Conservation (phyloP, 2,113 vertebrate genomes). For the Mustelus asterias region DNA sequence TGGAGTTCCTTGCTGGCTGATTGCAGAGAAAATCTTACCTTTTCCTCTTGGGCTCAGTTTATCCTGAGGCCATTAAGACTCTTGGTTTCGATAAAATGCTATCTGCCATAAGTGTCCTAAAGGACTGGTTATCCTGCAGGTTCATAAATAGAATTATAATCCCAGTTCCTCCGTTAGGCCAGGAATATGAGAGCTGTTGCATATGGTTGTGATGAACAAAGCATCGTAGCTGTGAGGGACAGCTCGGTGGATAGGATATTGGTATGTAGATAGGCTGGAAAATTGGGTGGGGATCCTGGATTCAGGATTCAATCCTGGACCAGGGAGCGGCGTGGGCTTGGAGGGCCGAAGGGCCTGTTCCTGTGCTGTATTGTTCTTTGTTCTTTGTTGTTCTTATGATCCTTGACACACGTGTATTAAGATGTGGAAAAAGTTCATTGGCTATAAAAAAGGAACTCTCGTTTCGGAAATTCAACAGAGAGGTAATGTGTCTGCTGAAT, state of each 20-base stretch:
- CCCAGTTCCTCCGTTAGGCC: background rate
- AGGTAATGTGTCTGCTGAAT: background rate
- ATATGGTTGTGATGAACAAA: too few species aligned
- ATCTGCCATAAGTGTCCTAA: background rate
- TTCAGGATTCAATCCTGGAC: too few species aligned
- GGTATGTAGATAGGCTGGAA: too few species aligned
- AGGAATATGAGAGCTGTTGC: background rate
- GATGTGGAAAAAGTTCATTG: background rate
- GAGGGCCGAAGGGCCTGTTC: too few species aligned
- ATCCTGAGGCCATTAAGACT: background rate
- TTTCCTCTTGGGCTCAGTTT: background rate
- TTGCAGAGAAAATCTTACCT: background rate
- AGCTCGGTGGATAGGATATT: too few species aligned
- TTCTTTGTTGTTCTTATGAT: too few species aligned
- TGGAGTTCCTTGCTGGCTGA: background rate
- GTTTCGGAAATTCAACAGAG: background rate
- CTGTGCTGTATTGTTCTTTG: too few species aligned
- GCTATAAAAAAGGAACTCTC: background rate
- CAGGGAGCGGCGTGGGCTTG: too few species aligned
- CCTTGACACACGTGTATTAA: background rate
- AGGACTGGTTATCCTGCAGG: background rate
- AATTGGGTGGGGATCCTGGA: too few species aligned
- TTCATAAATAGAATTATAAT: background rate
- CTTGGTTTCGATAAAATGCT: background rate
- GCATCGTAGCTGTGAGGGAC: too few species aligned